Evolutionary conservation across 1,140 invertebrate genomes (phyloP).

Genomic region (Drosophila equinoxialis): DNA sequence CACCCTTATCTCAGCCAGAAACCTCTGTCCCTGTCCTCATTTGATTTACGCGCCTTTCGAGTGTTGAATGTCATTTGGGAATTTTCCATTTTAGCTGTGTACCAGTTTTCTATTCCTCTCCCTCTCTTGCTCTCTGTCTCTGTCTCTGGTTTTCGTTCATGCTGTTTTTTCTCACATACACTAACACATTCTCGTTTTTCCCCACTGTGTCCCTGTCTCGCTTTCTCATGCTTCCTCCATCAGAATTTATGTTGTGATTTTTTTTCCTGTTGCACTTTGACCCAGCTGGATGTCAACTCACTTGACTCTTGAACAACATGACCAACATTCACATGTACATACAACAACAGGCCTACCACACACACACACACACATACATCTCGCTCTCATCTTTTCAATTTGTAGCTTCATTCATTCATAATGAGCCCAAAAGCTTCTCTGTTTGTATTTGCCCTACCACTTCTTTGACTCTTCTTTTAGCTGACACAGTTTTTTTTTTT

Average conservation of each 20-base stretch:
- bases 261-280: slow-evolving; percentile 4
- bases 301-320: slow-evolving; percentile 12
- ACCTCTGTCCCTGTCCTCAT: slow-evolving; percentile 4
- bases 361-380: slow-evolving; percentile 1
- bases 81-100: slow-evolving; percentile 16
- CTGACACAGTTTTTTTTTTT: slow-evolving; percentile 5
- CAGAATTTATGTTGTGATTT: slow-evolving; percentile 3
- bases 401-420: slow-evolving; percentile 12
- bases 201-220: not conserved
- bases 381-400: slow-evolving; percentile 10
- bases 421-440: slow-evolving; percentile 12
- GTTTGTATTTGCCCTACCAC: slow-evolving; percentile 3
- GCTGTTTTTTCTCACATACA: not conserved
- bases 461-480: slow-evolving; percentile 1
- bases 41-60: slow-evolving; percentile 13
- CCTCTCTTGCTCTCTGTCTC: not conserved
- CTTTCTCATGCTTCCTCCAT: not conserved
- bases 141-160: not conserved
- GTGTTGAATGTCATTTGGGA: slow-evolving; percentile 10
- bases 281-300: slow-evolving; percentile 2
- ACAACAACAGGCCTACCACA: not conserved
- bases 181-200: not conserved
- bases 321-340: slow-evolving; percentile 5
- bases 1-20: no score
- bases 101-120: not conserved